Percentiles rank a stretch among this genome's conserved stretches.
Conservation (phyloP, 2,797 vertebrate species). For the Monodelphis domestica region DNA sequence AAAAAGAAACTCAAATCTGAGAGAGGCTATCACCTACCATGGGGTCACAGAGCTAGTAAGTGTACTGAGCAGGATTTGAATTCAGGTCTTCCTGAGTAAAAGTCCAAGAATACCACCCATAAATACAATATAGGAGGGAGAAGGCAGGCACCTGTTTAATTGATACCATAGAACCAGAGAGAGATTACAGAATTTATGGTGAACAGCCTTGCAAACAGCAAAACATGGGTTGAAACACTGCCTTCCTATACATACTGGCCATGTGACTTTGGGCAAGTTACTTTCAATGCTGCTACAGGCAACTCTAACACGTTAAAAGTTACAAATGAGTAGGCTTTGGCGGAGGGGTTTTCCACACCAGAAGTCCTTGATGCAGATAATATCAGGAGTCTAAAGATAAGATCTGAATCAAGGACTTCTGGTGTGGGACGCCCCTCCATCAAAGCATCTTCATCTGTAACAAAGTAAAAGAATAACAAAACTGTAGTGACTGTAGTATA, state of each 20-base stretch:
- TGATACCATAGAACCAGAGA: not conserved
- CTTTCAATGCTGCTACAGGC: not conserved
- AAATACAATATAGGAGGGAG: not conserved
- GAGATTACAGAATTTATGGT: not conserved
- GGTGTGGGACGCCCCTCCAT: no score
- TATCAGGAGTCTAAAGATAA: not conserved
- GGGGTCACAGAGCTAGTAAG: not conserved
- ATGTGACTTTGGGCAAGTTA: not conserved
- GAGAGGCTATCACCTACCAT: not conserved
- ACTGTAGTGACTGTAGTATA: not conserved
- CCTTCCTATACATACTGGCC: not conserved
- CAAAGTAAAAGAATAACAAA: not conserved
- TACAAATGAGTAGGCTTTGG: not conserved
- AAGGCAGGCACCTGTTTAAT: not conserved
- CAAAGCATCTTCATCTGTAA: no score
- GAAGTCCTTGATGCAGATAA: not conserved
- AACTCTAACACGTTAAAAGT: not conserved
- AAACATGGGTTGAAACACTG: not conserved
- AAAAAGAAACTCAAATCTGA: not conserved
- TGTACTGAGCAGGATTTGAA: not conserved
- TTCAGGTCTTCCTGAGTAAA: not conserved
- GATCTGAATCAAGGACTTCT: not conserved
- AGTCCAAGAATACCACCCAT: not conserved
- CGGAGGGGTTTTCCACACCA: not conserved
- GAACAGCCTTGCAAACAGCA: not conserved